phyloP scores from a whole-genome alignment of 2,797 vertebrate species.

The Ptychadena robeensis region DNA sequence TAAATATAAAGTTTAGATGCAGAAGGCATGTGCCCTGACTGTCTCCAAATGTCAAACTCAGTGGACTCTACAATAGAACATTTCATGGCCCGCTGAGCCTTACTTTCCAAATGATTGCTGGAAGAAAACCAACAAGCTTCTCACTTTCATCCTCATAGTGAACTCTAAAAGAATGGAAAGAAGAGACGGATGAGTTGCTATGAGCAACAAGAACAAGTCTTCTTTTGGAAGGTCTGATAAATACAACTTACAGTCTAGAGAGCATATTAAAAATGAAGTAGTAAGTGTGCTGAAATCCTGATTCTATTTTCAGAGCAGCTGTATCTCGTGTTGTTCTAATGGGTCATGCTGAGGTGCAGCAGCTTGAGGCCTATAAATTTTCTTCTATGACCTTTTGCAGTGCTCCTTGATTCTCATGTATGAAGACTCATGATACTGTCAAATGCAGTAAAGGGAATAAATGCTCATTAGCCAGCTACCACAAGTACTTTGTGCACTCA shows the following conservation, averaged over 20 bases:
- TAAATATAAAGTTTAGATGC: too few species aligned
- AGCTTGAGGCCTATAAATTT: slow-evolving; percentile 60
- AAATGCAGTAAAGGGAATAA: slow-evolving; percentile 58
- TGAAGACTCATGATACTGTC: slow-evolving; percentile 36
- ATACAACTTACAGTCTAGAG: background rate
- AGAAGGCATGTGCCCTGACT: too few species aligned
- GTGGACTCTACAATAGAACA: background rate
- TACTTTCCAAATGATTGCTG: background rate
- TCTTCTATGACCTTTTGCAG: slow-evolving; percentile 47
- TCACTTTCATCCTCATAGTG: too few species aligned
- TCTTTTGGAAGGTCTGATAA: background rate
- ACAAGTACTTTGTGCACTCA: slow-evolving; percentile 34
- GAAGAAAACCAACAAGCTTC: background rate
- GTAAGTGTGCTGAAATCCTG: slow-evolving; percentile 13
- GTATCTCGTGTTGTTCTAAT: slow-evolving; percentile 38
- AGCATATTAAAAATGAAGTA: background rate
- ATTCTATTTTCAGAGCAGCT: slow-evolving; percentile 26
- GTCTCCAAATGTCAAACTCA: too few species aligned
- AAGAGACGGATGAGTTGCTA: background rate
- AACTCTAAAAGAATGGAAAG: background rate
- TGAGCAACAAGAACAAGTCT: background rate
- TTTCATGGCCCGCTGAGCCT: background rate
- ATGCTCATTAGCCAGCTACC: slow-evolving; percentile 53
- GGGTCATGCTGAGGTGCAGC: slow-evolving; percentile 44
- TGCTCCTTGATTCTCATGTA: slow-evolving; percentile 56